A percentile compares a stretch with the other conserved stretches of the same genome.
Conservation (phyloP, 2,797 vertebrate species). For the Halcyon smyrnensis region DNA sequence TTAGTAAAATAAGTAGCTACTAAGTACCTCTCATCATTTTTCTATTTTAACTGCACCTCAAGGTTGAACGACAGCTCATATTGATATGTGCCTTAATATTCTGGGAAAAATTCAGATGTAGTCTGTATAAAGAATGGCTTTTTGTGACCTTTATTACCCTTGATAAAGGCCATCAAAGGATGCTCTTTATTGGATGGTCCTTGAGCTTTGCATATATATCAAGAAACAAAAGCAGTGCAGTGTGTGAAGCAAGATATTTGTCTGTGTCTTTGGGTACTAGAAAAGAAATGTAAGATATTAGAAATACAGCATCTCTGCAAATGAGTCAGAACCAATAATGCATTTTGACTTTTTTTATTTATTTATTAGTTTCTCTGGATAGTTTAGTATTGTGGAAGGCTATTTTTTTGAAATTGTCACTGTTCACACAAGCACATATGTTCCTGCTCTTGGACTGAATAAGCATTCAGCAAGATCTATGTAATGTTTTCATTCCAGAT, state of each 20-base stretch:
- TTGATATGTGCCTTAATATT: conserved; percentile 32
- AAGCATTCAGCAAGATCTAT: neutral
- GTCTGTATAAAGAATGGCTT: conserved; percentile 15
- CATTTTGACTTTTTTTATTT: neutral
- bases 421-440: neutral
- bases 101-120: neutral
- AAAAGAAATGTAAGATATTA: neutral
- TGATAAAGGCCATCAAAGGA: conserved; percentile 28
- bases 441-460: neutral
- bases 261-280: neutral
- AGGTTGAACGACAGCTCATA: conserved; percentile 29
- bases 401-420: neutral
- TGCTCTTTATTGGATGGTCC: conserved; percentile 8
- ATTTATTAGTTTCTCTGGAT: neutral
- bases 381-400: neutral
- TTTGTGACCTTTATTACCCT: conserved; percentile 16
- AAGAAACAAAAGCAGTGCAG: neutral
- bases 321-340: neutral
- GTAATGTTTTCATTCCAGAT: neutral
- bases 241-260: neutral
- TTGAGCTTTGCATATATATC: conserved; percentile 13
- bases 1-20: conserved; percentile 19
- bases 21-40: conserved; percentile 17
- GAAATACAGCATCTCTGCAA: neutral
- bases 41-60: conserved; percentile 52